phyloP scores from a whole-genome alignment of 1,140 invertebrate species.

The Pollicipes pollicipes region DNA sequence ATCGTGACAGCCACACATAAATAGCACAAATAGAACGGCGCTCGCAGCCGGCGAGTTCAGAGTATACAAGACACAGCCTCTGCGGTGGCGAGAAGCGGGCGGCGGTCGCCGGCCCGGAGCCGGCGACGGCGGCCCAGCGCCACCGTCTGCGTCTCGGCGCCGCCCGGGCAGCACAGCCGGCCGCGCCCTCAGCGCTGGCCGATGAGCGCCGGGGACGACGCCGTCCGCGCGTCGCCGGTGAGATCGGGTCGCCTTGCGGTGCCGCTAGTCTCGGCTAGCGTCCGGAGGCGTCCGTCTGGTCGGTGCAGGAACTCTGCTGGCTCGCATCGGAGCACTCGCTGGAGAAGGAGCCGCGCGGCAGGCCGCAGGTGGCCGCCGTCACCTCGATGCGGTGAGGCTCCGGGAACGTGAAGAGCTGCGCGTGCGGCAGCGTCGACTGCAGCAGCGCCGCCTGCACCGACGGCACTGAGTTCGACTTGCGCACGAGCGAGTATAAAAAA shows the following conservation, averaged over 20 bases:
- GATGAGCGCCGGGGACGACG: too few species aligned
- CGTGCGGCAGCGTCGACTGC: neutral
- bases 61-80: neutral
- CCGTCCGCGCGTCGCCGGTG: neutral
- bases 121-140: too few species aligned
- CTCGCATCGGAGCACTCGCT: neutral
- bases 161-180: too few species aligned
- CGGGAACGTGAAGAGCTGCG: neutral
- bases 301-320: neutral
- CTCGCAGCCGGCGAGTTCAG: neutral
- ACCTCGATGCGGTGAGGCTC: neutral
- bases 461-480: neutral
- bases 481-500: neutral
- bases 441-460: neutral
- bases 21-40: neutral
- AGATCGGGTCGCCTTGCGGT: neutral
- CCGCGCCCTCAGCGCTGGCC: too few species aligned
- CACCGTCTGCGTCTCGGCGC: too few species aligned
- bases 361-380: neutral
- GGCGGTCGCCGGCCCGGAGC: too few species aligned
- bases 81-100: neutral
- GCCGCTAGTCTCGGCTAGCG: neutral
- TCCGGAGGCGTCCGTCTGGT: neutral
- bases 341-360: neutral
- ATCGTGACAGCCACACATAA: too few species aligned